Evolutionary conservation across 2,113 vertebrate genomes (phyloP), one percentile per base, ranked within the genome.

Genomic region (Ramphastos sulfuratus): DNA sequence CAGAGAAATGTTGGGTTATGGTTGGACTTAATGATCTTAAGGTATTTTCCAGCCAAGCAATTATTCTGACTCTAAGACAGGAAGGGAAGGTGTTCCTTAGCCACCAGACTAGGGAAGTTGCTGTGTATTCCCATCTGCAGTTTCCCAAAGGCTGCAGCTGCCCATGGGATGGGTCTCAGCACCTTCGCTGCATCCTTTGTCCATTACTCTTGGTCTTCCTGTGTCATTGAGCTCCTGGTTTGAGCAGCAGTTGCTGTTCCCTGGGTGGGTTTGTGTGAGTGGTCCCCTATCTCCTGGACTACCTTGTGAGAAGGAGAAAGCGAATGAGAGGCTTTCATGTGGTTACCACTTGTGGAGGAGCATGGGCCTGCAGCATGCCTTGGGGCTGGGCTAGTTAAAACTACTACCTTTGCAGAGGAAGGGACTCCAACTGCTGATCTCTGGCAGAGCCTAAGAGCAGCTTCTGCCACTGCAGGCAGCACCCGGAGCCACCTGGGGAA

Each of bases 291-390:
- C 30, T 76, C 31, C 64, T 1, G 2, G 28, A 39, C 66, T 61
- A 7, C 1, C 2, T 10, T 37, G 64, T 54, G 27, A 46, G 77
- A 28, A 89, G 69, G 31, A 59, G 78, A 70, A 48, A 24, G 21
- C 16, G 33, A 56, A 69, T 60, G 37, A 76, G 23, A 63, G 19
- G 13, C 50, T 81, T 81, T 33, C 59, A 13, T 0, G 1, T 44
- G 16, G 33, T 61, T 75, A 28, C 48, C 23, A n/a, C 4, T 25
- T 12, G 8, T 13, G 27, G 76, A 59, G 50, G 12, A 59, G 50
- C 58, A 10, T 1, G 1, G 35, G 33, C 31, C 21, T 44, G 25
- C 33, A 46, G 30, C 0, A 0, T 50, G 44, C 14, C 52, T 58
- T 33, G 42, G 35, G 33, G 9, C 42, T 54, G 46, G 21, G 46